Conservation (phyloP, 2,113 vertebrate species). For the Rallus limicola region DNA sequence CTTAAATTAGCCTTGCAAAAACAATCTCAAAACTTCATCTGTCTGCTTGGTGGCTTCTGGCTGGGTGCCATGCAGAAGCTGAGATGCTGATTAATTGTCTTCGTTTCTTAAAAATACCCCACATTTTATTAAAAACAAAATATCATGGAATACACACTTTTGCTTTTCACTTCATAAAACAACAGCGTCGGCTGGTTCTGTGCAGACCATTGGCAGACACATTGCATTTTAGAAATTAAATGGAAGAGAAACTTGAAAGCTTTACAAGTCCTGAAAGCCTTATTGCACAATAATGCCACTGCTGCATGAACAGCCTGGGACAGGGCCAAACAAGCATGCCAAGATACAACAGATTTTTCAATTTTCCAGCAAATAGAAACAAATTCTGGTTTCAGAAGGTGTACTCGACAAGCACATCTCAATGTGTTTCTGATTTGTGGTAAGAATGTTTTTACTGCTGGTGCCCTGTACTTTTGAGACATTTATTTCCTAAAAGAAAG, state of each 20-base stretch:
- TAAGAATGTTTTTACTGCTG: slow-evolving; percentile 89
- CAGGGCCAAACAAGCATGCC: slow-evolving; percentile 74
- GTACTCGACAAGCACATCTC: slow-evolving; percentile 67
- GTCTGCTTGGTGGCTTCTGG: slow-evolving; percentile 80
- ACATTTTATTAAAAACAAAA: slow-evolving; percentile 37
- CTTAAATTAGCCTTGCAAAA: slow-evolving; percentile 78
- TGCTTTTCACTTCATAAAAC: slow-evolving; percentile 73
- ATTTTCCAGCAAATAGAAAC: slow-evolving; percentile 81
- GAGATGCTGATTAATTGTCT: slow-evolving; percentile 77
- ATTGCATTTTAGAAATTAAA: slow-evolving; percentile 71
- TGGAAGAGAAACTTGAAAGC: not conserved
- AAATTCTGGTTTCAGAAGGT: slow-evolving; percentile 78
- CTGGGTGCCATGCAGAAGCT: slow-evolving; percentile 76
- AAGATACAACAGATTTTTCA: slow-evolving; percentile 82
- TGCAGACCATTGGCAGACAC: slow-evolving; percentile 73
- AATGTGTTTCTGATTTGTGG: slow-evolving; percentile 85
- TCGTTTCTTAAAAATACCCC: slow-evolving; percentile 68
- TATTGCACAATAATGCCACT: slow-evolving; percentile 50
- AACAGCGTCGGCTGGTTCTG: slow-evolving; percentile 74
- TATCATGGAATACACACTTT: slow-evolving; percentile 67
- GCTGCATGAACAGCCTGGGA: slow-evolving; percentile 63
- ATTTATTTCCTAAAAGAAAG: slow-evolving; percentile 81
- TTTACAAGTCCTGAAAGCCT: slow-evolving; percentile 31
- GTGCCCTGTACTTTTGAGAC: slow-evolving; percentile 81
- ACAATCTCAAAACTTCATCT: slow-evolving; percentile 71